Evolutionary conservation across 2,113 vertebrate genomes (phyloP).

Genomic region (Mastomys coucha): DNA sequence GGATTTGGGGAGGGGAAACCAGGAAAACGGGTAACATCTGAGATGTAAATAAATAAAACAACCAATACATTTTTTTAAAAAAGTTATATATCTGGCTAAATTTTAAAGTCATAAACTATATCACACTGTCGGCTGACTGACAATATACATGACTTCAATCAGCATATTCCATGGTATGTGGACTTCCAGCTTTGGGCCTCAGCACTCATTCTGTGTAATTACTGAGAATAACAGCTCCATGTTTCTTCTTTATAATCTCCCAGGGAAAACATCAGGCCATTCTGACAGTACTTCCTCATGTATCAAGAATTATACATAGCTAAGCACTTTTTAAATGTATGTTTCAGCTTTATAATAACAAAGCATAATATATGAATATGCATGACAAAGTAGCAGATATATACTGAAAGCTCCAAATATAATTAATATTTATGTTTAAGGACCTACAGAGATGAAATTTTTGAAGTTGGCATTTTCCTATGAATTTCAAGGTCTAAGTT

Average conservation of each 20-base stretch:
- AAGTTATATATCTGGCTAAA: background rate
- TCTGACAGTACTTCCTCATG: background rate
- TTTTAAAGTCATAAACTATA: background rate
- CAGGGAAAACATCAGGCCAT: background rate
- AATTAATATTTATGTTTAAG: background rate
- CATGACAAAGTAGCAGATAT: background rate
- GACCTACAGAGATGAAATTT: background rate
- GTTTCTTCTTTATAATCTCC: background rate
- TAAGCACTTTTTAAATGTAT: background rate
- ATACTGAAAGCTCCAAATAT: background rate
- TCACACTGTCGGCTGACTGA: background rate
- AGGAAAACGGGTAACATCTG: too few species aligned
- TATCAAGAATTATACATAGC: background rate
- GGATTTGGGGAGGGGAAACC: too few species aligned
- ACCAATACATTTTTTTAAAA: too few species aligned
- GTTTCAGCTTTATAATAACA: background rate
- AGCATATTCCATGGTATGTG: background rate
- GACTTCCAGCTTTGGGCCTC: too few species aligned
- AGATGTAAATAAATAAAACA: too few species aligned
- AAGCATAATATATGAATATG: background rate
- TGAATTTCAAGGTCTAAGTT: background rate
- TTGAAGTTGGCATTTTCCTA: background rate
- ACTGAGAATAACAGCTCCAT: background rate
- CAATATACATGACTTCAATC: background rate
- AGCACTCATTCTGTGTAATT: background rate